Evolutionary conservation across 2,113 vertebrate genomes (phyloP).

Genomic region (Tetrax tetrax): DNA sequence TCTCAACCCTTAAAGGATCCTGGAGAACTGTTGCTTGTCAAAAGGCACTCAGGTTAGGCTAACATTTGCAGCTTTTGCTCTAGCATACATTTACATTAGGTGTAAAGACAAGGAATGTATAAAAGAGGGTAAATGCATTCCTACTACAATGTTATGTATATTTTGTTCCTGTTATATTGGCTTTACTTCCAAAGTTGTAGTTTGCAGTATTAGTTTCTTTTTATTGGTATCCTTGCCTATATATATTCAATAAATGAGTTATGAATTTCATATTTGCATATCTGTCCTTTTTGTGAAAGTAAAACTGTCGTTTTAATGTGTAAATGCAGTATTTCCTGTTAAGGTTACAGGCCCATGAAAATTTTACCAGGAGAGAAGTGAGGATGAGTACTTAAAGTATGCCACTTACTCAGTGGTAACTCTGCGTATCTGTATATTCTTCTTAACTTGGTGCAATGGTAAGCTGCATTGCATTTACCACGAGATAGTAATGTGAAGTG

Average conservation of each 20-base stretch:
- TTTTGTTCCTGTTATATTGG: constrained; percentile 82
- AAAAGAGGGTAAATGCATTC: constrained; percentile 76
- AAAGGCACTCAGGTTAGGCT: constrained; percentile 72
- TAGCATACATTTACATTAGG: constrained; percentile 70
- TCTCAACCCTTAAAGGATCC: constrained; percentile 70
- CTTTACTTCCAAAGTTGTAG: constrained; percentile 82
- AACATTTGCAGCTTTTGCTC: constrained; percentile 69
- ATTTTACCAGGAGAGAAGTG: neutral
- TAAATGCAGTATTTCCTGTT: neutral
- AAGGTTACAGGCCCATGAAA: neutral
- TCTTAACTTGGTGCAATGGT: neutral
- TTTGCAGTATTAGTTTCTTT: constrained; percentile 82
- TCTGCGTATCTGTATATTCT: neutral
- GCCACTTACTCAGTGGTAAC: neutral
- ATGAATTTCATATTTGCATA: constrained; percentile 74
- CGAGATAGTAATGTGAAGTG: neutral
- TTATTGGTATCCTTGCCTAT: constrained; percentile 79
- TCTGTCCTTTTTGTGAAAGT: constrained; percentile 69
- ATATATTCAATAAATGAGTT: constrained; percentile 81
- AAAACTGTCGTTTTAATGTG: neutral
- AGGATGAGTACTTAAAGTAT: neutral
- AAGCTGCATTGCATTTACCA: neutral
- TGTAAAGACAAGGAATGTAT: constrained; percentile 77
- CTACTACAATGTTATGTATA: constrained; percentile 75
- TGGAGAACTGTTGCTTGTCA: constrained; percentile 75